Evolutionary conservation across 2,797 vertebrate species (phyloP).

Genomic region (Balearica regulorum): DNA sequence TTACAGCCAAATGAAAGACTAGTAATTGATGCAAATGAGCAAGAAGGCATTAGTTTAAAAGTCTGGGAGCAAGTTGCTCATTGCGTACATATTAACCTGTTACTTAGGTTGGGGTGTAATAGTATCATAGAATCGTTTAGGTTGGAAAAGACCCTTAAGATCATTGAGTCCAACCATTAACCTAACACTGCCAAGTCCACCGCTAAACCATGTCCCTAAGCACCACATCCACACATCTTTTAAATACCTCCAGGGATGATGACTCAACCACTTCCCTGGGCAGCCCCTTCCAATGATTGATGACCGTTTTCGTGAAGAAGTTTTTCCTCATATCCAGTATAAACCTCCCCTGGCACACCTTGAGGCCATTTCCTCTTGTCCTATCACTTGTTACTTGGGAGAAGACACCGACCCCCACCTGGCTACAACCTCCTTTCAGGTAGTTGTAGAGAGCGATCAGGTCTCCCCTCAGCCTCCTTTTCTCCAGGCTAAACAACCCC

Average conservation of each 20-base stretch:
- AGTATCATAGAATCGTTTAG: neutral
- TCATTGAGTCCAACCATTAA: no score
- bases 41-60: neutral
- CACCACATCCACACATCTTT: neutral
- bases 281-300: neutral
- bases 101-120: neutral
- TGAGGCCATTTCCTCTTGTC: neutral
- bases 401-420: no score
- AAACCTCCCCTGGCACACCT: neutral
- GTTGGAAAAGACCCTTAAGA: no score
- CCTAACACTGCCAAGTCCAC: no score
- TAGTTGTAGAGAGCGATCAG: no score
- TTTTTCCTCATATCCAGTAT: neutral
- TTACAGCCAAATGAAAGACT: neutral
- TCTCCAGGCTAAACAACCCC: neutral
- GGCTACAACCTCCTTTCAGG: no score
- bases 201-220: no score
- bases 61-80: neutral
- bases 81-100: neutral
- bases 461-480: neutral
- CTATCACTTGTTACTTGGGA: neutral
- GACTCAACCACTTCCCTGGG: neutral
- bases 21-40: neutral
- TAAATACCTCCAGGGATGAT: neutral
- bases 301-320: neutral